phyloP scores from a whole-genome alignment of 2,888 invertebrate genomes.

The Scaptomyza reducta region DNA sequence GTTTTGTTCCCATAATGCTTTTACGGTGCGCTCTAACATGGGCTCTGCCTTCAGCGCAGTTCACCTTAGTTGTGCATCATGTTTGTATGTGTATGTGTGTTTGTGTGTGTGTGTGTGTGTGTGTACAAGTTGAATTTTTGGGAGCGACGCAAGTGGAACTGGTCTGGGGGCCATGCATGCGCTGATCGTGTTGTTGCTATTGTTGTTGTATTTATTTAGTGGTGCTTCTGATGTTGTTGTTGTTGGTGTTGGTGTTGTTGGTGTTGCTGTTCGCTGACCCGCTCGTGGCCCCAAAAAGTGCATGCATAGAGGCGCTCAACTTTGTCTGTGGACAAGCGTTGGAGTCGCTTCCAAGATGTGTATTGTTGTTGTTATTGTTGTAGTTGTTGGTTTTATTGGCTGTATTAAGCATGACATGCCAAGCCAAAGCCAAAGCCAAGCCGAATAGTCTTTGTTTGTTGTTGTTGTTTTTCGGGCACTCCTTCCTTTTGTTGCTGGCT shows the following conservation, averaged over 20 bases:
- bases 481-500: slow-evolving; percentile 68
- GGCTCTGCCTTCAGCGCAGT: slow-evolving; percentile 33
- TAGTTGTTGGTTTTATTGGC: slow-evolving; percentile 68
- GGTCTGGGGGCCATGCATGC: slow-evolving; percentile 69
- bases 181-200: slow-evolving; percentile 41
- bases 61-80: slow-evolving; percentile 21
- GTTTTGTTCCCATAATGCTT: slow-evolving; percentile 81
- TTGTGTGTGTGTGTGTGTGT: slow-evolving; percentile 25
- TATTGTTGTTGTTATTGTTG: slow-evolving; percentile 42
- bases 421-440: slow-evolving; percentile 55
- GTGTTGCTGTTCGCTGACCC: slow-evolving; percentile 70
- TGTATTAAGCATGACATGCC: slow-evolving; percentile 80
- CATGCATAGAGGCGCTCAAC: slow-evolving; percentile 62
- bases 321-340: slow-evolving; percentile 53
- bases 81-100: neutral
- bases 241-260: slow-evolving; percentile 52
- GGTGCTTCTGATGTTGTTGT: slow-evolving; percentile 48
- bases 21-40: slow-evolving; percentile 23
- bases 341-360: slow-evolving; percentile 68
- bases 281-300: slow-evolving; percentile 80
- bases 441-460: slow-evolving; percentile 33
- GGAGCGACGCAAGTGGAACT: slow-evolving; percentile 80
- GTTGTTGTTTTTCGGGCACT: slow-evolving; percentile 64
- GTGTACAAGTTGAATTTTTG: slow-evolving; percentile 74
- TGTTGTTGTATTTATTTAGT: slow-evolving; percentile 51